phyloP scores from a whole-genome alignment of 53 echinoderm and acorn worm genomes.

The Temnopleurus reevesii region DNA sequence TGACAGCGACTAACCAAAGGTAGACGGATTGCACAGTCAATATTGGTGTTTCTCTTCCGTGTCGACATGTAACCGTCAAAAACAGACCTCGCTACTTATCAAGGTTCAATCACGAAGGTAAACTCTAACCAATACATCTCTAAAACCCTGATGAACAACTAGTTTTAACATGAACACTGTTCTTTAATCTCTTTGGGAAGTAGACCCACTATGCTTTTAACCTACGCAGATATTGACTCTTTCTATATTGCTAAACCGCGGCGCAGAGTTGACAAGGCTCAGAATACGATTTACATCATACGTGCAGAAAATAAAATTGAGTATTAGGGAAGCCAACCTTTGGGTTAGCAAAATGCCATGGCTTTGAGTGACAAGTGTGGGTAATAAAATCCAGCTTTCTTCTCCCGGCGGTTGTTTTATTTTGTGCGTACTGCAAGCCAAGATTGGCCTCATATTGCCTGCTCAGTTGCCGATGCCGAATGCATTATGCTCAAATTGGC shows the following conservation, averaged over 20 bases:
- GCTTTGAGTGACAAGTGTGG: slow-evolving; percentile 29
- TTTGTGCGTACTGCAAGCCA: slow-evolving; percentile 25
- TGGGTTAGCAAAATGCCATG: slow-evolving; percentile 25
- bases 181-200: no score
- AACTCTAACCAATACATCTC: not conserved
- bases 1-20: not conserved
- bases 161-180: not conserved
- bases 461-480: slow-evolving; percentile 37
- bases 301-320: slow-evolving; percentile 16
- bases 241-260: not conserved
- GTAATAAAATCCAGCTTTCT: slow-evolving; percentile 42
- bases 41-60: not conserved
- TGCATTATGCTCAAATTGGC: slow-evolving; percentile 58
- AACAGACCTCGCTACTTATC: not conserved
- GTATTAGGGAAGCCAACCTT: not conserved
- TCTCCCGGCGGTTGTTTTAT: slow-evolving; percentile 38
- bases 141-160: not conserved
- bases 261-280: not conserved
- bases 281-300: not conserved
- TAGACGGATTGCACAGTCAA: not conserved
- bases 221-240: not conserved
- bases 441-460: slow-evolving; percentile 52
- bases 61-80: not conserved
- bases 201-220: not conserved
- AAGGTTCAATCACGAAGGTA: not conserved